Evolutionary conservation across 2,888 invertebrate species (phyloP).

Genomic region (Megaustenia siamemsis): DNA sequence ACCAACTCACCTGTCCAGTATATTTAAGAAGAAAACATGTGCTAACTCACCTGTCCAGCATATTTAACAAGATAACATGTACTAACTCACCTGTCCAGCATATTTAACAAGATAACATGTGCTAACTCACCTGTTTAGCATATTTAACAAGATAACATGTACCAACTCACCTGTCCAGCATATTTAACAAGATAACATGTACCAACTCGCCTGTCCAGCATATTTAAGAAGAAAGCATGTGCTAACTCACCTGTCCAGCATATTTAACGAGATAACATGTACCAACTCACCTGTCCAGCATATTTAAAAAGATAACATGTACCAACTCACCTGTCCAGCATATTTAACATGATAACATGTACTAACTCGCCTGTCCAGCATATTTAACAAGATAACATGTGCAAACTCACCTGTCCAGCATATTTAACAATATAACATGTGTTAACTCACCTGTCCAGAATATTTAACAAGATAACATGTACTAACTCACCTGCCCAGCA

Average conservation of each 20-base stretch:
- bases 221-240: not conserved
- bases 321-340: not conserved
- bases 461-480: not conserved
- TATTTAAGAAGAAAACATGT: not conserved
- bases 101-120: not conserved
- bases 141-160: not conserved
- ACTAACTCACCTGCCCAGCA: not conserved
- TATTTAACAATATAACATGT: not conserved
- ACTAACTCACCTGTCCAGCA: constrained; percentile 1
- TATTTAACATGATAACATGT: not conserved
- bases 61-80: not conserved
- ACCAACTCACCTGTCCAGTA: constrained; percentile 1
- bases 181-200: not conserved
- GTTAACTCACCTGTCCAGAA: constrained; percentile 1
- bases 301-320: not conserved
- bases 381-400: not conserved
- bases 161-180: not conserved
- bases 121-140: not conserved
- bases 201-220: not conserved
- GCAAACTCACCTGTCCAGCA: constrained; percentile 1
- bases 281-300: not conserved
- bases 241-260: constrained; percentile 1
- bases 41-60: constrained; percentile 1
- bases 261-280: not conserved
- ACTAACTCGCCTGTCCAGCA: not conserved